A percentile compares a stretch with the other conserved stretches of the same genome.
These are phyloP conservation scores for Rhombomys opimus DNA, from an alignment of 2,113 vertebrate genomes.

Conservation along the genomic window DNA sequence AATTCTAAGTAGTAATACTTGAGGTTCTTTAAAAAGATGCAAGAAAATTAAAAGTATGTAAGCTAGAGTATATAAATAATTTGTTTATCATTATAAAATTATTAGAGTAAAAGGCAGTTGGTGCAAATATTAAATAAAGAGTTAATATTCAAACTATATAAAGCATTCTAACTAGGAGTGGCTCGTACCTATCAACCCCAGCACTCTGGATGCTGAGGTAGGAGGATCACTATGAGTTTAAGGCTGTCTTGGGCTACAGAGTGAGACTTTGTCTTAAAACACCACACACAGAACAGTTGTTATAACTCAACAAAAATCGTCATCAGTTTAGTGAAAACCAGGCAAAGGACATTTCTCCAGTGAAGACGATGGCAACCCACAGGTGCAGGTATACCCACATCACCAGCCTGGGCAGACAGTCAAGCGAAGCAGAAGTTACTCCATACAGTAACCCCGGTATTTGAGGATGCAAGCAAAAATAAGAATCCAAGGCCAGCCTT, in stretches of 20 bases:
- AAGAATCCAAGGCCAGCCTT: not conserved
- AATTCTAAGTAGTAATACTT: not conserved
- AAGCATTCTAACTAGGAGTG: not conserved
- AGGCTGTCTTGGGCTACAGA: not conserved
- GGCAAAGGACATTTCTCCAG: not conserved
- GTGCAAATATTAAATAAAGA: not conserved
- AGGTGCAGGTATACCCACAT: not conserved
- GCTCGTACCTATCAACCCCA: not conserved
- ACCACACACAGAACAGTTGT: not conserved
- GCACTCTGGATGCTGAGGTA: not conserved
- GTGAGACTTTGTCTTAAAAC: not conserved
- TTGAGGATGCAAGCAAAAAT: not conserved
- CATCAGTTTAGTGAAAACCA: not conserved
- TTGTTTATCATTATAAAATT: not conserved
- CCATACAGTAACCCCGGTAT: not conserved
- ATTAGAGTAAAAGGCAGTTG: not conserved
- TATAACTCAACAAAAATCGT: not conserved
- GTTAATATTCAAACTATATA: not conserved
- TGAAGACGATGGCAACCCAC: not conserved
- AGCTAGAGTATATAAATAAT: conserved; percentile 22
- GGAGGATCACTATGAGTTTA: not conserved
- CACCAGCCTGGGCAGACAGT: too few relatives aligned
- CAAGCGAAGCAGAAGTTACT: not conserved
- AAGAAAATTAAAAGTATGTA: not conserved
- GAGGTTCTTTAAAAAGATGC: conserved; percentile 13